Conservation (phyloP, 2,888 invertebrate species). For the Congeria kusceri region DNA sequence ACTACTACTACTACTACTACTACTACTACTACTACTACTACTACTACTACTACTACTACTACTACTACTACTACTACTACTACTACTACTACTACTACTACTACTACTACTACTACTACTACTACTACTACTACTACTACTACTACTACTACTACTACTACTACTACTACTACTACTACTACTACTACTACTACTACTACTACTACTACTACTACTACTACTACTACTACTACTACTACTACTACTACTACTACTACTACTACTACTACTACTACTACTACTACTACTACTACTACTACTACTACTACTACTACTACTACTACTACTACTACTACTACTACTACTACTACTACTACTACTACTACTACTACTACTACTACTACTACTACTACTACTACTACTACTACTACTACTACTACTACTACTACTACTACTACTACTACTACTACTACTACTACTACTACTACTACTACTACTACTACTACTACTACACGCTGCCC, state of each 20-base stretch:
- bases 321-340: conserved; percentile 11
- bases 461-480: conserved; percentile 20
- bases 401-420: conserved; percentile 17
- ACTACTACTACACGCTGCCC: conserved; percentile 1
- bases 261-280: conserved; percentile 20
- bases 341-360: conserved; percentile 14
- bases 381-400: conserved; percentile 19
- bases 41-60: conserved; percentile 8
- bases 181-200: conserved; percentile 19
- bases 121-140: conserved; percentile 7
- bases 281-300: conserved; percentile 17
- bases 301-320: conserved; percentile 19
- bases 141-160: conserved; percentile 14
- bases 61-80: conserved; percentile 5
- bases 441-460: neutral
- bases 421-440: conserved; percentile 14
- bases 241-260: conserved; percentile 20
- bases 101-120: neutral
- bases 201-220: conserved; percentile 17
- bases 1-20: conserved; percentile 10
- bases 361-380: conserved; percentile 20
- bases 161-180: conserved; percentile 22
- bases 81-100: neutral
- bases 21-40: conserved; percentile 10
- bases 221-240: conserved; percentile 17